phyloP scores from a whole-genome alignment of 92 coral and sea anemone species.

The Bergia sp. region DNA sequence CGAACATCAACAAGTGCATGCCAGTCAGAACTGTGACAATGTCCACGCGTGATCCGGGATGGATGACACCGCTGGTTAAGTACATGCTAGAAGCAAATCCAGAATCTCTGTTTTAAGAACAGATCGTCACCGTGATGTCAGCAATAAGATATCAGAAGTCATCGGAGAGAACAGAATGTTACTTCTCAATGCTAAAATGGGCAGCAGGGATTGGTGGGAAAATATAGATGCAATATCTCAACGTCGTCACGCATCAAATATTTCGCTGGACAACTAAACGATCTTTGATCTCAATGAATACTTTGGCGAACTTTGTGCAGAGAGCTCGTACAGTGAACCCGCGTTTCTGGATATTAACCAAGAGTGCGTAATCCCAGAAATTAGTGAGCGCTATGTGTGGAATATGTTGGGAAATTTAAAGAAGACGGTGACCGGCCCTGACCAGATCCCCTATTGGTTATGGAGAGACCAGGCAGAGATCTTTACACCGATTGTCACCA shows the following conservation, averaged over 20 bases:
- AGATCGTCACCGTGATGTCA: conserved; percentile 42
- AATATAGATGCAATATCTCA: conserved; percentile 61
- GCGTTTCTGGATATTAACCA: conserved; percentile 23
- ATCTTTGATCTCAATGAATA: conserved; percentile 49
- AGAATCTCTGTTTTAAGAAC: conserved; percentile 48
- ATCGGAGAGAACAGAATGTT: conserved; percentile 56
- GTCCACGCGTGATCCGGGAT: conserved; percentile 59
- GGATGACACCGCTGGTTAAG: conserved; percentile 59
- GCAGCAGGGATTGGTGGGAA: conserved; percentile 59
- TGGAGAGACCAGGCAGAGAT: conserved; percentile 53
- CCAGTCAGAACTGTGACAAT: conserved; percentile 46
- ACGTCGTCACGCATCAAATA: conserved; percentile 40
- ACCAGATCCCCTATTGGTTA: conserved; percentile 48
- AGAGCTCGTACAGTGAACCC: conserved; percentile 45
- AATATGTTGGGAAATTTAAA: conserved; percentile 17
- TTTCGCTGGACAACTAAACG: conserved; percentile 28
- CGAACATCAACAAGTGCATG: conserved; percentile 50
- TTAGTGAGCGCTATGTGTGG: conserved; percentile 45
- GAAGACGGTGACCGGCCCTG: conserved; percentile 34
- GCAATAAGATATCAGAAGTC: conserved; percentile 51
- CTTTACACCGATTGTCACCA: conserved; percentile 34
- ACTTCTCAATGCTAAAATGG: conserved; percentile 41
- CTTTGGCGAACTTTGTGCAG: conserved; percentile 50
- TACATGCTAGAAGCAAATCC: conserved; percentile 55
- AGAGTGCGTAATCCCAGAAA: conserved; percentile 32